phyloP scores from a whole-genome alignment of 2,888 invertebrate species.

The Chalcosyrphus nemorum region DNA sequence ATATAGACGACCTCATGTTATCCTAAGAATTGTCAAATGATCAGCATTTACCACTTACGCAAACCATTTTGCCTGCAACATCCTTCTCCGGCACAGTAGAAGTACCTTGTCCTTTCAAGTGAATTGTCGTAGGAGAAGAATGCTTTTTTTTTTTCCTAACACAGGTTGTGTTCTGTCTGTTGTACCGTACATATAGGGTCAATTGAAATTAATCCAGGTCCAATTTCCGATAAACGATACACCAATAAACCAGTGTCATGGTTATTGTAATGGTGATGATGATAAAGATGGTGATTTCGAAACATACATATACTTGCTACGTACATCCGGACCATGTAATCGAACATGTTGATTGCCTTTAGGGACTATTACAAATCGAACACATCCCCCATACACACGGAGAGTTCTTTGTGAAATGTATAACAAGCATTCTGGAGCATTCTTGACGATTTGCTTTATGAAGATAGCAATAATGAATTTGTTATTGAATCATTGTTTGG shows the following conservation, averaged over 20 bases:
- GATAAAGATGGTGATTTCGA: neutral
- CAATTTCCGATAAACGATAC: slow-evolving; percentile 53
- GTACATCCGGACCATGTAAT: slow-evolving; percentile 19
- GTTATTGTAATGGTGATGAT: slow-evolving; percentile 11
- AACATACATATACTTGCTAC: neutral
- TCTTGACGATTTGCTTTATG: slow-evolving; percentile 1
- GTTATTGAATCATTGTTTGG: slow-evolving; percentile 49
- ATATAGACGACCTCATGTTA: slow-evolving; percentile 24
- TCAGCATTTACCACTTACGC: slow-evolving; percentile 17
- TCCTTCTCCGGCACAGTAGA: neutral
- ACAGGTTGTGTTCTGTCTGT: neutral
- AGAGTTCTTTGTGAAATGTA: neutral
- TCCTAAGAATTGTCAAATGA: slow-evolving; percentile 31
- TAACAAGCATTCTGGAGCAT: neutral
- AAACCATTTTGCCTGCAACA: neutral
- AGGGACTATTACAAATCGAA: neutral
- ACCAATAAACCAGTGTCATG: slow-evolving; percentile 25
- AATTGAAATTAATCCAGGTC: slow-evolving; percentile 47
- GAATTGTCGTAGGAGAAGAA: neutral
- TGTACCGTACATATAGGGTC: neutral
- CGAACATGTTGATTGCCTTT: slow-evolving; percentile 37
- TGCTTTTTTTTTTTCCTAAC: neutral
- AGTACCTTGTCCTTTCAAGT: neutral
- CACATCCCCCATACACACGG: neutral
- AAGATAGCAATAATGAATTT: slow-evolving; percentile 43